Conservation (phyloP, 2,888 invertebrate species). For the Sinotaia quadrata region DNA sequence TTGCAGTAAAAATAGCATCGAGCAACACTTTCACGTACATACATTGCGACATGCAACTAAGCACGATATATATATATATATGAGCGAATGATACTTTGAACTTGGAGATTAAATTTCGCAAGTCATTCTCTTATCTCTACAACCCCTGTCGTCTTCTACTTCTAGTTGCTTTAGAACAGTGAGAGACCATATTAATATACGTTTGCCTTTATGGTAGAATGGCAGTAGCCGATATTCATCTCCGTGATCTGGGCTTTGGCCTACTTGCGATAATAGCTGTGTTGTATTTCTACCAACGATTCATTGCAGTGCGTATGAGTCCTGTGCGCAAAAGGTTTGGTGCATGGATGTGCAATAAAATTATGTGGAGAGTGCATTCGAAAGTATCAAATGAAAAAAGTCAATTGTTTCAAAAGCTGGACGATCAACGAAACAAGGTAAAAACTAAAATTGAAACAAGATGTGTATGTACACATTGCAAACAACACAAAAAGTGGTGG, state of each 20-base stretch:
- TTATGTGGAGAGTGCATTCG: conserved; percentile 6
- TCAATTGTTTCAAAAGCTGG: neutral
- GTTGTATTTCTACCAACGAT: neutral
- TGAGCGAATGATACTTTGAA: no score
- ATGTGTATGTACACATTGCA: neutral
- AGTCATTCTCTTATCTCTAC: no score
- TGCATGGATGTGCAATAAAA: conserved; percentile 1
- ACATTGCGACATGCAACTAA: no score
- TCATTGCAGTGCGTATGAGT: neutral
- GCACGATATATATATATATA: no score
- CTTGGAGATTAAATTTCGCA: no score
- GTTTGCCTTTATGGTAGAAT: no score
- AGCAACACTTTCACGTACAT: no score
- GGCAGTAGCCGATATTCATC: neutral
- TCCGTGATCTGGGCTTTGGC: neutral
- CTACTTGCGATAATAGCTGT: neutral
- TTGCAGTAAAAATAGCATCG: no score
- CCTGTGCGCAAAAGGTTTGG: neutral
- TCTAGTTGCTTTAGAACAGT: no score
- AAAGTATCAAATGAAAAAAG: neutral
- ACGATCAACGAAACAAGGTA: neutral
- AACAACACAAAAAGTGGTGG: neutral
- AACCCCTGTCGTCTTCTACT: no score
- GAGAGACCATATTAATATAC: no score
- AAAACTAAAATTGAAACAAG: neutral